Evolutionary conservation across 2,113 vertebrate species (phyloP), one percentile per base, ranked within the genome.

Genomic region (Oreocharis arfaki): DNA sequence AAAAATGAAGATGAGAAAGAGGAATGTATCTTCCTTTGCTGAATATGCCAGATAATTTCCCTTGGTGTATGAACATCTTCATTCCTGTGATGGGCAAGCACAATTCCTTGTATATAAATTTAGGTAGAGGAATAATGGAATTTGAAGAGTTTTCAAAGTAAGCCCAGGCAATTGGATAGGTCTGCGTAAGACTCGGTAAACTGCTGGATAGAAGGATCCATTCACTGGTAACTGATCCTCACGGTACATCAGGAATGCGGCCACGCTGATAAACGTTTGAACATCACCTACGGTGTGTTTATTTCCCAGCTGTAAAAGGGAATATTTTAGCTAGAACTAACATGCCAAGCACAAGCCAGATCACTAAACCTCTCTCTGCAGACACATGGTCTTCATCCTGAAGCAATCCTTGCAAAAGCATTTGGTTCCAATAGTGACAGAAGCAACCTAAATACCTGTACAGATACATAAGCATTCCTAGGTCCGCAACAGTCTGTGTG

Each of bases 311-410:
- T 69, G n/a, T 82, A 84, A 82, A 93, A 41, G 49, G 55, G 69
- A 86, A 79, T 94, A 63, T 70, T 87, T 87, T 67, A 44, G 41
- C 84, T 60, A 47, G 55, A 30, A 7, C 65, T 91, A 69, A 46
- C 15, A 33, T 37, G 59, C 44, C 71, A 33, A 64, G 42, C 53
- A 41, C 22, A 93, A 84, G 33, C 68, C 82, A 64, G 21, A 52
- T 94, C 70, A 53, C 95, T 79, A 93, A 91, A 70, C 16, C 33
- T 96, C 13, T 82, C 86, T 95, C 88, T 71, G 35, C 10, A 20
- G 87, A 52, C 27, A 37, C n/a, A 8, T 22, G 61, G 37, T 70
- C 92, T 87, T 95, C 60, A 81, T 84, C 57, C 53, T 64, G 63
- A 65, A 88, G 55, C 70, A 60, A 41, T 96, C 77, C 83, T 89